These are phyloP conservation scores for Pseudopleuronectes americanus DNA, from an alignment of 2,797 vertebrate genomes.

Conservation along the genomic window DNA sequence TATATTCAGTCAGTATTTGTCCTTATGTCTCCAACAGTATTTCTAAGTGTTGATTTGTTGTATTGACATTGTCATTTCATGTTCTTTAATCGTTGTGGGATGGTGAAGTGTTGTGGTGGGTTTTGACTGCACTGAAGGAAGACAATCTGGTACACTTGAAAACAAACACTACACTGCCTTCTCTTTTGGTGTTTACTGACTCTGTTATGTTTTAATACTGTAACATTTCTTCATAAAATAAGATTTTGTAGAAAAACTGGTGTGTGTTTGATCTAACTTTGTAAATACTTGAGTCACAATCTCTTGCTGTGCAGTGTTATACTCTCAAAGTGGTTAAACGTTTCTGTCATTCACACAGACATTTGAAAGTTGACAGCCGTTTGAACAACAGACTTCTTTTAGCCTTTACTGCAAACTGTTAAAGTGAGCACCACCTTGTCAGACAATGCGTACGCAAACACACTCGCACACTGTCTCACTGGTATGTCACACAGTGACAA, in stretches of 20 bases:
- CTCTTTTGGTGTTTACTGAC: slow-evolving; percentile 49
- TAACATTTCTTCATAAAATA: slow-evolving; percentile 53
- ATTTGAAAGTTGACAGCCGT: slow-evolving; percentile 12
- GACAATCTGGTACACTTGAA: slow-evolving; percentile 67
- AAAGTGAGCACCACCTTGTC: slow-evolving; percentile 43
- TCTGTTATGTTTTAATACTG: slow-evolving; percentile 37
- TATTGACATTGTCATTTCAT: background rate
- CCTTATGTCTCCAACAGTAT: slow-evolving; percentile 22
- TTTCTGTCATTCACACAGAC: slow-evolving; percentile 1
- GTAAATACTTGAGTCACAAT: background rate
- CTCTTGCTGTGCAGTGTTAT: too few species aligned
- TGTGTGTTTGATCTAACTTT: slow-evolving; percentile 15
- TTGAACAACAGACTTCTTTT: slow-evolving; percentile 23
- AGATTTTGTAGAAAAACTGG: slow-evolving; percentile 37
- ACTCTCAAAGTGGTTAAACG: background rate
- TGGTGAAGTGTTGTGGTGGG: slow-evolving; percentile 6
- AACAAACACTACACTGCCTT: slow-evolving; percentile 30
- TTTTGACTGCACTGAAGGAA: slow-evolving; percentile 12
- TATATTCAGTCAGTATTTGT: slow-evolving; percentile 39
- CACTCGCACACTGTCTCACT: slow-evolving; percentile 4
- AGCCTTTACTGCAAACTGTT: slow-evolving; percentile 34
- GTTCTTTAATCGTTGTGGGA: background rate
- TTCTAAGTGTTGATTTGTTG: slow-evolving; percentile 27
- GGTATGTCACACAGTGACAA: slow-evolving; percentile 26
- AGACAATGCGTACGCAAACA: slow-evolving; percentile 40